Conservation (phyloP, 2,113 vertebrate species). For the Phyllopteryx taeniolatus region DNA sequence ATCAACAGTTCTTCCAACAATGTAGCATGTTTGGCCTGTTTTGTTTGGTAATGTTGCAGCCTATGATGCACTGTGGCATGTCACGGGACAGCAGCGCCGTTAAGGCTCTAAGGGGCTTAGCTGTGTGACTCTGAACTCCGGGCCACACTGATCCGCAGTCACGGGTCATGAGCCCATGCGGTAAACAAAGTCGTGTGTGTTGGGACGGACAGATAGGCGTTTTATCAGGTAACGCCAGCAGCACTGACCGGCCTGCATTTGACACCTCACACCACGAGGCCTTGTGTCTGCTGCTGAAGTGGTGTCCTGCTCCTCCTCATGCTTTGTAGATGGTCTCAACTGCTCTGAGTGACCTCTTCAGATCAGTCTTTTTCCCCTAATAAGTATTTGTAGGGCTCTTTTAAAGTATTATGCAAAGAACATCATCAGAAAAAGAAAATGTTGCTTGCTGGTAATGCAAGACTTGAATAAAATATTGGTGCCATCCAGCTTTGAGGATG, state of each 20-base stretch:
- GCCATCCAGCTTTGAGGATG: background rate
- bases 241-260: constrained; percentile 27
- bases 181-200: constrained; percentile 57
- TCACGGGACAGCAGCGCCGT: constrained; percentile 60
- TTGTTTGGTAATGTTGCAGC: constrained; percentile 10
- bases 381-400: background rate
- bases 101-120: constrained; percentile 67
- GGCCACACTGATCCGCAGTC: constrained; percentile 42
- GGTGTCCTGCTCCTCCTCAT: background rate
- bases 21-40: background rate
- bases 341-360: constrained; percentile 23
- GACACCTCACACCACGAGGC: constrained; percentile 8
- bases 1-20: background rate
- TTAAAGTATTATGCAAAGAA: background rate
- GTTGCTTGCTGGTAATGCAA: background rate
- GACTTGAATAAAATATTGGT: background rate
- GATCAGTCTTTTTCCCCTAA: background rate
- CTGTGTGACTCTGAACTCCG: constrained; percentile 47
- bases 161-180: constrained; percentile 41
- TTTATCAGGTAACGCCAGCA: constrained; percentile 63
- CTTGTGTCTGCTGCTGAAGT: background rate
- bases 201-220: constrained; percentile 53
- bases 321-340: constrained; percentile 5
- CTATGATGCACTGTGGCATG: constrained; percentile 39
- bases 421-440: no score